Base-by-base conservation (phyloP, 1,140 invertebrate genomes). In the Aphelinus certus region DNA sequence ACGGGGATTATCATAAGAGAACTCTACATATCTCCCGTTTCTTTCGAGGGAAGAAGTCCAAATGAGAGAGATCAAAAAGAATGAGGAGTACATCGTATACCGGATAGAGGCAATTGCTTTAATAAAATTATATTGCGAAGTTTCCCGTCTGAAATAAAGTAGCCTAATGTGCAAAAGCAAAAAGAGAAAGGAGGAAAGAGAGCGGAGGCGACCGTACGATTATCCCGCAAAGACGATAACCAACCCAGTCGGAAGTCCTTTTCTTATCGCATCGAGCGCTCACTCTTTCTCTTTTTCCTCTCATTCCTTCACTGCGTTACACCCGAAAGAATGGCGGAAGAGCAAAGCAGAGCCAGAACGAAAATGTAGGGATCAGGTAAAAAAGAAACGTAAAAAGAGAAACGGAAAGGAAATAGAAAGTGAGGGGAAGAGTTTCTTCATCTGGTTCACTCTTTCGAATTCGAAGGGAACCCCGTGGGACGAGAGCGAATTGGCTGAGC, bases 81-180 rank as follows among this genome's bases (percentile, higher is more conserved):
- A 62, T 5, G 10, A 62, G 42, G 47, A 71, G 48, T 61, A 26
- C 26, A 61, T 61, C 58, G 57, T 58, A 43, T 48, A 9, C 66
- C 51, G 56, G 43, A 55, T 10, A n/a, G 67, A 42, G 45, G n/a
- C 67, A n/a, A 48, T 10, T 49, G 46, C 60, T 71, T 56, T 71
- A 71, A 71, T 71, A 71, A 71, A 71, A 71, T 71, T 51, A 71
- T 49, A 71, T 71, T 58, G 45, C 10, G 47, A 7, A 26, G 26
- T 4, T 7, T 43, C 42, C 7, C 47, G 10, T 49, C 58, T 60
- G 48, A 70, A 68, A 57, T 68, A 68, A 68, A 70, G 60, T 47
- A 57, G 66, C 66, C 5, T 26, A 26, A 26, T 26, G 26, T 26
- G 26, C 26, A 26, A 26, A 26, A 26, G 26, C 26, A 26, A 26